Conservation (phyloP, 2,888 invertebrate species). For the Xanthostigma xanthostigma region DNA sequence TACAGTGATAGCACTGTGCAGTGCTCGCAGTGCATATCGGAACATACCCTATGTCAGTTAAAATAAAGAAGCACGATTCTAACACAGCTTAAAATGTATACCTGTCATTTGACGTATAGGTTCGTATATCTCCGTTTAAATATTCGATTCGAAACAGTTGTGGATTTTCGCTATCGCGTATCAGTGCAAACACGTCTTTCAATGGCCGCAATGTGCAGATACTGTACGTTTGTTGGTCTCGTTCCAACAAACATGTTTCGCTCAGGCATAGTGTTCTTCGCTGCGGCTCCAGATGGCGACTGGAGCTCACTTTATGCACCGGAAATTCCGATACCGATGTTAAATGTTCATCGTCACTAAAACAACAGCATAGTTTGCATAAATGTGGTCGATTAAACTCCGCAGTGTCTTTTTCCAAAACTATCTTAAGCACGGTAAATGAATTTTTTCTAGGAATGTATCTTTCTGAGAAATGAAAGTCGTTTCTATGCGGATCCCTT, state of each 20-base stretch:
- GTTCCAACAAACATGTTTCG: slow-evolving; percentile 87
- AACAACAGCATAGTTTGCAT: slow-evolving; percentile 18
- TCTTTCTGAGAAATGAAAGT: too few species aligned
- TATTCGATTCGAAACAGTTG: slow-evolving; percentile 92
- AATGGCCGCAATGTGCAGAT: slow-evolving; percentile 75
- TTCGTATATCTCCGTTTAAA: slow-evolving; percentile 74
- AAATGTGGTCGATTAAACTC: background rate
- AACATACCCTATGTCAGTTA: too few species aligned
- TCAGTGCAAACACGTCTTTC: slow-evolving; percentile 76
- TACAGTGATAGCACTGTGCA: too few species aligned
- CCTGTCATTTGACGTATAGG: slow-evolving; percentile 86
- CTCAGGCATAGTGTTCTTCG: slow-evolving; percentile 84
- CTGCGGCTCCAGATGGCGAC: slow-evolving; percentile 70
- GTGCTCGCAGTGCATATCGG: too few species aligned
- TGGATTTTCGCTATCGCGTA: slow-evolving; percentile 79
- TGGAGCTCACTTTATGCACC: slow-evolving; percentile 79
- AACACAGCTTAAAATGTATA: slow-evolving; percentile 21
- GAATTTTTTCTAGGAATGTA: too few species aligned
- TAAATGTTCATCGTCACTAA: slow-evolving; percentile 83
- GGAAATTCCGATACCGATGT: slow-evolving; percentile 94
- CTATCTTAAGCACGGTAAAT: too few species aligned
- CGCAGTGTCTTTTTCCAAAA: too few species aligned
- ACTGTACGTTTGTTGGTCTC: slow-evolving; percentile 94
- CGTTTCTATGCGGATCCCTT: too few species aligned
- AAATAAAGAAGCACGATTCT: background rate